phyloP scores from a whole-genome alignment of 2,113 vertebrate species.

The Diadophis punctatus region DNA sequence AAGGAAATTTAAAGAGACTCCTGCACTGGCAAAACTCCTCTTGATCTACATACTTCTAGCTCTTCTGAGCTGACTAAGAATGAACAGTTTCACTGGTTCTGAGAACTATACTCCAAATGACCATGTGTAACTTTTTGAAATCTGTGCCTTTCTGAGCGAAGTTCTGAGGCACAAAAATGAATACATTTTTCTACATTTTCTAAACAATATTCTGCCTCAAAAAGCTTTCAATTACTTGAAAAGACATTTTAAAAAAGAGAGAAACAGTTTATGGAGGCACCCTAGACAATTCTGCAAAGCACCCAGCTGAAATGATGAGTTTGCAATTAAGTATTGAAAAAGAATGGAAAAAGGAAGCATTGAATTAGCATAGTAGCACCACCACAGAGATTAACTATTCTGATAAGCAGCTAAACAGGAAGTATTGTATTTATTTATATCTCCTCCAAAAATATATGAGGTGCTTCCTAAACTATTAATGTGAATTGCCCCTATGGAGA shows the following conservation, averaged over 20 bases:
- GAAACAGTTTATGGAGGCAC: background rate
- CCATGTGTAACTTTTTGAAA: background rate
- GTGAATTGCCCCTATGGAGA: fast-evolving
- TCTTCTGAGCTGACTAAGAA: background rate
- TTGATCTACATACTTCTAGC: background rate
- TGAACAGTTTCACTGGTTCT: background rate
- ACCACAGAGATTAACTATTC: background rate
- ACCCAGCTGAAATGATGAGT: background rate
- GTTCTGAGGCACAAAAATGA: background rate
- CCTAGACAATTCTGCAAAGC: fast-evolving
- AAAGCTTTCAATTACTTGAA: background rate
- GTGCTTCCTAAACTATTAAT: background rate
- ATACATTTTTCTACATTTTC: background rate
- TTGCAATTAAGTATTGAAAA: background rate
- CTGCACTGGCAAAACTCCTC: background rate
- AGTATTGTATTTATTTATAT: background rate
- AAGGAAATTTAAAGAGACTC: background rate
- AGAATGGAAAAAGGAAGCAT: background rate
- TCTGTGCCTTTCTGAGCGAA: background rate
- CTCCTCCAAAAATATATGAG: slow-evolving; percentile 13
- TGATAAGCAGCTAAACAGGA: background rate
- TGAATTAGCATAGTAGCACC: background rate
- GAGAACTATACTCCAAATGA: background rate
- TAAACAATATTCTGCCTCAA: no score
- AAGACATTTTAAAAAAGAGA: background rate